phyloP scores from a whole-genome alignment of 2,797 vertebrate genomes.

The Anomalospiza imberbis region DNA sequence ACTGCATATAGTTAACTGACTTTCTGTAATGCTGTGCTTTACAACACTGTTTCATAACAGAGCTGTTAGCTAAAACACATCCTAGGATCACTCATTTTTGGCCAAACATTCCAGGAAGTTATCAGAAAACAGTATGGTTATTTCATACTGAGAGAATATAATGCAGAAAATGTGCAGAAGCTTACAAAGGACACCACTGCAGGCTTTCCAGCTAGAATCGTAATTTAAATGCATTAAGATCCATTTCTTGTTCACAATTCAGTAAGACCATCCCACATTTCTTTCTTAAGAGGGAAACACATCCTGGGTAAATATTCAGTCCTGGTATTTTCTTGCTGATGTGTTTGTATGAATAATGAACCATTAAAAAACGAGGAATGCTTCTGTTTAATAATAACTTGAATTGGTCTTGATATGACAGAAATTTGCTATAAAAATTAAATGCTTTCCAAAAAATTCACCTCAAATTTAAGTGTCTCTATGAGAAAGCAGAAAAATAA shows the following conservation, averaged over 20 bases:
- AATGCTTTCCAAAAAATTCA: constrained; percentile 69
- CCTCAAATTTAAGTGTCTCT: constrained; percentile 86
- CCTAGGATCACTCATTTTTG: background rate
- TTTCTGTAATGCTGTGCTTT: background rate
- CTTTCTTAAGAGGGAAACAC: background rate
- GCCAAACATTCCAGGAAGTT: background rate
- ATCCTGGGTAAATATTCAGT: background rate
- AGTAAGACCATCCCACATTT: background rate
- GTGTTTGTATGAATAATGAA: background rate
- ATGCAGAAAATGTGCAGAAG: background rate
- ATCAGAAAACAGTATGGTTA: background rate
- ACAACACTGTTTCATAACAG: background rate
- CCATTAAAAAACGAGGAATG: background rate
- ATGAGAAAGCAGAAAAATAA: constrained; percentile 74
- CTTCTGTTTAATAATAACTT: background rate
- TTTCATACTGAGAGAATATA: background rate
- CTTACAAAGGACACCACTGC: background rate
- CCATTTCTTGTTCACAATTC: background rate
- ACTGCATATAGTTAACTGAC: background rate
- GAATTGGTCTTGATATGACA: constrained; percentile 11
- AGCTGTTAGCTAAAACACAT: background rate
- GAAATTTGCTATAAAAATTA: background rate
- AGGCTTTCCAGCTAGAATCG: background rate
- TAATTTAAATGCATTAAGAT: background rate
- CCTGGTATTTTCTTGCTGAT: background rate